Evolutionary conservation across 92 coral and sea anemone species (phyloP).

Genomic region (Actinostola sp.): DNA sequence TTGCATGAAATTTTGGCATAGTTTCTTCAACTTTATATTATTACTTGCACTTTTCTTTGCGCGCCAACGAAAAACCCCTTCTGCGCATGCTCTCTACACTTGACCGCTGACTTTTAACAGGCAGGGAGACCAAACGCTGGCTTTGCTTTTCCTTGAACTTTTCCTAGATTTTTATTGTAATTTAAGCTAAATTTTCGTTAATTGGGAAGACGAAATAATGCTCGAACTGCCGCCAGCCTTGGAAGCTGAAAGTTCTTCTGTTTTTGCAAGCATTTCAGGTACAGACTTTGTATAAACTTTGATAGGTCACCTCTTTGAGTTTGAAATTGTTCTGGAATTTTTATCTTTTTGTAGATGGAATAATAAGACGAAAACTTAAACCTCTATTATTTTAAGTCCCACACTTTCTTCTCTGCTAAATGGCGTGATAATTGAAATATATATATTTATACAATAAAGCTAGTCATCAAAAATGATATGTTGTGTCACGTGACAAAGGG

Average conservation of each 20-base stretch:
- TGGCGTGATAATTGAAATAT: too few relatives aligned
- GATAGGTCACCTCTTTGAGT: too few relatives aligned
- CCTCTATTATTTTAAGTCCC: too few relatives aligned
- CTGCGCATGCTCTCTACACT: conserved; percentile 50
- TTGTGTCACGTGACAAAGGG: too few relatives aligned
- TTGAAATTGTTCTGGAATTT: too few relatives aligned
- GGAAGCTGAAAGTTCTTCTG: conserved; percentile 57
- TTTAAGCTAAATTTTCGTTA: not conserved
- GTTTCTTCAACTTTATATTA: conserved; percentile 5
- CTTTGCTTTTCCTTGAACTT: not conserved
- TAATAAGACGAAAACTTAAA: too few relatives aligned
- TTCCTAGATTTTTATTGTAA: not conserved
- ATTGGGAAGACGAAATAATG: conserved; percentile 15
- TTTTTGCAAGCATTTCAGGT: conserved; percentile 81
- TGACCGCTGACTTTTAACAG: conserved; percentile 64
- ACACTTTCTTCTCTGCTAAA: too few relatives aligned
- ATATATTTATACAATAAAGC: too few relatives aligned
- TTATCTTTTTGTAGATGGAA: too few relatives aligned
- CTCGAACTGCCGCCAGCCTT: conserved; percentile 69
- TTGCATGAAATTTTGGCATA: conserved; percentile 75
- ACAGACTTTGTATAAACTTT: not conserved
- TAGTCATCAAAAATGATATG: too few relatives aligned
- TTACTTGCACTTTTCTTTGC: conserved; percentile 15
- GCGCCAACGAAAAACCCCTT: conserved; percentile 45
- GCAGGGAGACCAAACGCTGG: not conserved